Percentiles rank a stretch among this genome's conserved stretches.
Conservation (phyloP, 2,888 invertebrate species). For the Dusona sp. region DNA sequence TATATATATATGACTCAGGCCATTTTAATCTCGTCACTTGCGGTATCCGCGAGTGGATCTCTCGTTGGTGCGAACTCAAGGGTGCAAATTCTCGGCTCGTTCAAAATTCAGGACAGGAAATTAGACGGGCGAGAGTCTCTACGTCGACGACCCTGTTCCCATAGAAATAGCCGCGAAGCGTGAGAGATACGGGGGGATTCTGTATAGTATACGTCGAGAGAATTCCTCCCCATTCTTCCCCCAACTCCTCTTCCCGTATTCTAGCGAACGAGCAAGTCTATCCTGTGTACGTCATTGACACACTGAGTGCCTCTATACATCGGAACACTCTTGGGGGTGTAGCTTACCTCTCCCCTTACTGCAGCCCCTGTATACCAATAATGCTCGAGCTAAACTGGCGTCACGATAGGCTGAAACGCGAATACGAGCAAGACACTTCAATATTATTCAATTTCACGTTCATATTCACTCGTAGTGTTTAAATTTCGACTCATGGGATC, state of each 20-base stretch:
- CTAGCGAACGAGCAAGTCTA: constrained; percentile 49
- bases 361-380: constrained; percentile 44
- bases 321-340: constrained; percentile 37
- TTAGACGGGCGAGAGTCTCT: constrained; percentile 80
- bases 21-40: constrained; percentile 66
- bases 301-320: constrained; percentile 26
- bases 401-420: constrained; percentile 44
- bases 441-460: constrained; percentile 30
- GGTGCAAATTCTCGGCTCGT: constrained; percentile 83
- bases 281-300: constrained; percentile 53
- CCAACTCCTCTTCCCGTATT: constrained; percentile 9
- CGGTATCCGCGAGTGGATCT: constrained; percentile 65
- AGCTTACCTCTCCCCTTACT: constrained; percentile 5
- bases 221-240: constrained; percentile 53
- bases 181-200: constrained; percentile 80
- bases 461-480: background rate
- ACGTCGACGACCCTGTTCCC: constrained; percentile 74
- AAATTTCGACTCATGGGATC: background rate
- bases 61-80: constrained; percentile 81
- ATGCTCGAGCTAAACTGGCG: constrained; percentile 55
- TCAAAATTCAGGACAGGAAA: constrained; percentile 84
- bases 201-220: constrained; percentile 54
- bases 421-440: constrained; percentile 20
- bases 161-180: constrained; percentile 83
- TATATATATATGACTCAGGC: constrained; percentile 13